These are phyloP conservation scores for Venustoraphidia nigricollis DNA, from an alignment of 2,888 invertebrate genomes.

Conservation along the genomic window DNA sequence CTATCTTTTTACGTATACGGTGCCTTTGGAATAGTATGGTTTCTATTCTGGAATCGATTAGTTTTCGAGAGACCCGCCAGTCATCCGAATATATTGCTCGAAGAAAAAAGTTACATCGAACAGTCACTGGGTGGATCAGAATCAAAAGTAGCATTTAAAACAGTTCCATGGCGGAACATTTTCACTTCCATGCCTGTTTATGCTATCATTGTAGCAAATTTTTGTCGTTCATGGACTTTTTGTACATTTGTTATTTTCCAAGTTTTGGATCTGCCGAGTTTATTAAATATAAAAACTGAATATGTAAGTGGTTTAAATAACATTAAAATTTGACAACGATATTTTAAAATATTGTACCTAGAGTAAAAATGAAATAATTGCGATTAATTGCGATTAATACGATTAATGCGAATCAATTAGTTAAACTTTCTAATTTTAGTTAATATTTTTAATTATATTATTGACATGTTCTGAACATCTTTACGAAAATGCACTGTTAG, in stretches of 20 bases:
- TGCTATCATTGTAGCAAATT: slow-evolving; percentile 98
- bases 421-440: too few species aligned
- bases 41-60: slow-evolving; percentile 25
- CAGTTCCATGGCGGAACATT: slow-evolving; percentile 88
- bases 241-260: slow-evolving; percentile 93
- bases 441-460: too few species aligned
- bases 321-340: too few species aligned
- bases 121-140: slow-evolving; percentile 66
- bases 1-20: slow-evolving; percentile 97
- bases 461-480: too few species aligned
- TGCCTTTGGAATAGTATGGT: slow-evolving; percentile 71
- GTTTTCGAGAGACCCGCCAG: slow-evolving; percentile 85
- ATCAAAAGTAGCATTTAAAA: slow-evolving; percentile 59
- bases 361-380: background rate
- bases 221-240: slow-evolving; percentile 98
- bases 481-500: too few species aligned
- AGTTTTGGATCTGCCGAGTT: slow-evolving; percentile 83
- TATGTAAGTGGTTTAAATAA: slow-evolving; percentile 43
- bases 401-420: too few species aligned
- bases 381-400: too few species aligned
- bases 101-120: slow-evolving; percentile 90
- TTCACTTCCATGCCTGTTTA: slow-evolving; percentile 93
- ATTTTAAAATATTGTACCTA: too few species aligned
- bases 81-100: slow-evolving; percentile 84
- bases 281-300: slow-evolving; percentile 75